A percentile compares a stretch with the other conserved stretches of the same genome.
These are phyloP conservation scores for Spea bombifrons DNA, from an alignment of 2,113 vertebrate genomes.

Conservation along the genomic window DNA sequence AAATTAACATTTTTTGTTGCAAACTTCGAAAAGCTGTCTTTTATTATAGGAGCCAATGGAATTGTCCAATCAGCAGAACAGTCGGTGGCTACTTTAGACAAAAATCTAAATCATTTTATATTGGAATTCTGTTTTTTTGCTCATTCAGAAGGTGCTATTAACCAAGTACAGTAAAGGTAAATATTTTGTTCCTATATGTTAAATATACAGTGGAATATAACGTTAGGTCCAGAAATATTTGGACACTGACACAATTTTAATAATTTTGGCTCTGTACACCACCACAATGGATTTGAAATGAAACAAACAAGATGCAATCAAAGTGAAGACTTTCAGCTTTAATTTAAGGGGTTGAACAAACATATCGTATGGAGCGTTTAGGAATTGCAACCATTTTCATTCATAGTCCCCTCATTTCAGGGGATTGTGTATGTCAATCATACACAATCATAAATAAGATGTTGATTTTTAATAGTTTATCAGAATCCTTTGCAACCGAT, in stretches of 20 bases:
- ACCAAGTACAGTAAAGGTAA: too few relatives aligned
- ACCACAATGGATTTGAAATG: not conserved
- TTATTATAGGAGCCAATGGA: too few relatives aligned
- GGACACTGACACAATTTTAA: not conserved
- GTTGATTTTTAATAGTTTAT: not conserved
- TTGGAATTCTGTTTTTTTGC: too few relatives aligned
- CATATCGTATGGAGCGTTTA: not conserved
- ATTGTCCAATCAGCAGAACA: too few relatives aligned
- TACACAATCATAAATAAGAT: not conserved
- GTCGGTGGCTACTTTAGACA: too few relatives aligned
- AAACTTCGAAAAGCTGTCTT: too few relatives aligned
- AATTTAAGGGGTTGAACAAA: not conserved
- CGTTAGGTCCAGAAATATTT: not conserved
- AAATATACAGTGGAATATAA: not conserved
- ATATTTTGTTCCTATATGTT: too few relatives aligned
- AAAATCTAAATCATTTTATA: too few relatives aligned
- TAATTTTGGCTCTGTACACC: not conserved
- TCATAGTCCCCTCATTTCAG: not conserved
- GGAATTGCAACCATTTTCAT: not conserved
- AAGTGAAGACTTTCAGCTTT: not conserved
- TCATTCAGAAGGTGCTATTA: too few relatives aligned
- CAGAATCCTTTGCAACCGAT: conserved; percentile 40
- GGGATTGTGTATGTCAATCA: too few relatives aligned
- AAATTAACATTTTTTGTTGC: too few relatives aligned
- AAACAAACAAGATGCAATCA: not conserved